Evolutionary conservation across 2,888 invertebrate species (phyloP).

Genomic region (Drosophila niveifrons): DNA sequence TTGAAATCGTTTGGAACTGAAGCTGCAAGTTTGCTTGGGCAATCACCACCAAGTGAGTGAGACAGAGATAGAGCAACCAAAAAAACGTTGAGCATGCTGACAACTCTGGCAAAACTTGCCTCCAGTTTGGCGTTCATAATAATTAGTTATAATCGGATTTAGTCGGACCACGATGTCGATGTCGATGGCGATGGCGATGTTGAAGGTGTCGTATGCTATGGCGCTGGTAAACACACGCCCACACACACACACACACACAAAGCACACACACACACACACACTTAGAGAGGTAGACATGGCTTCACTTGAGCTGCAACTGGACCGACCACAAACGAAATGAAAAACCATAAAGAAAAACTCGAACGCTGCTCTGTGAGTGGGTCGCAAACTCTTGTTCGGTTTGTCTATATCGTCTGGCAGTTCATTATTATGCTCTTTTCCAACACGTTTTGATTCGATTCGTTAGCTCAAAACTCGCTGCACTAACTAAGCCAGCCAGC

Average conservation of each 20-base stretch:
- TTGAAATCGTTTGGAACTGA: constrained; percentile 39
- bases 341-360: constrained; percentile 64
- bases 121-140: constrained; percentile 70
- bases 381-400: constrained; percentile 24
- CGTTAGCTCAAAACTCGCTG: constrained; percentile 57
- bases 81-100: constrained; percentile 16
- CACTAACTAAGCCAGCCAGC: constrained; percentile 57
- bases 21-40: constrained; percentile 18
- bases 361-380: constrained; percentile 37
- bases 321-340: constrained; percentile 53
- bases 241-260: constrained; percentile 26
- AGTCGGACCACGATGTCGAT: constrained; percentile 52
- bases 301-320: constrained; percentile 50
- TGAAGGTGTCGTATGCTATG: constrained; percentile 56
- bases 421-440: constrained; percentile 74
- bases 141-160: constrained; percentile 83
- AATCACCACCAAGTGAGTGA: constrained; percentile 8
- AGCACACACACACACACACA: background rate
- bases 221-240: constrained; percentile 40
- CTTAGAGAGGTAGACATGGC: constrained; percentile 9
- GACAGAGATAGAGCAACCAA: background rate
- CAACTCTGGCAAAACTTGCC: constrained; percentile 35
- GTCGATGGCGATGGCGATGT: constrained; percentile 35
- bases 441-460: constrained; percentile 70
- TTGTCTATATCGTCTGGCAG: constrained; percentile 37